A percentile compares a stretch with the other conserved stretches of the same genome.
phyloP scores from a whole-genome alignment of 2,113 vertebrate species.

The Muntiacus muntjak region DNA sequence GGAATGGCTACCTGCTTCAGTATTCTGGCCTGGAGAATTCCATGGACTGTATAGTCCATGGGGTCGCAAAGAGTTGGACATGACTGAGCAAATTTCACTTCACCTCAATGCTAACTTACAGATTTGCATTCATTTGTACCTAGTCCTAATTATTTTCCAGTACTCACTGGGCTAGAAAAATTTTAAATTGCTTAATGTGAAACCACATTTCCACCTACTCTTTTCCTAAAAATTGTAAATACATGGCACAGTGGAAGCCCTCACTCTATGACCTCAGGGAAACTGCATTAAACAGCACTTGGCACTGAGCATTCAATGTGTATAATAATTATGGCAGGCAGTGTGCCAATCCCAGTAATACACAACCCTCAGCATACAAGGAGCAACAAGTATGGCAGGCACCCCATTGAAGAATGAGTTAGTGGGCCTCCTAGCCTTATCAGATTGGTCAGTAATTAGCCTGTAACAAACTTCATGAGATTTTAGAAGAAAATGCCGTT shows the following conservation, averaged over 20 bases:
- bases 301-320: slow-evolving; percentile 46
- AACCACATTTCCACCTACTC: not conserved
- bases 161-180: not conserved
- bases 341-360: slow-evolving; percentile 41
- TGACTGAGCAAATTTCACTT: not conserved
- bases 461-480: slow-evolving; percentile 58
- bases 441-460: slow-evolving; percentile 63
- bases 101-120: slow-evolving; percentile 23
- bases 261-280: slow-evolving; percentile 62
- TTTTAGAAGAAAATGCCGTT: slow-evolving; percentile 42
- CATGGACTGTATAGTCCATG: not conserved
- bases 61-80: not conserved
- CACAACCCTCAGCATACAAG: slow-evolving; percentile 26
- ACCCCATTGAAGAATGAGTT: slow-evolving; percentile 67
- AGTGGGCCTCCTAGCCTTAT: slow-evolving; percentile 64
- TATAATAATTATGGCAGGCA: slow-evolving; percentile 59
- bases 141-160: slow-evolving; percentile 25
- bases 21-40: not conserved
- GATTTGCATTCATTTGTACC: not conserved
- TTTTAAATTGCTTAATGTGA: not conserved
- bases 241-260: slow-evolving; percentile 16
- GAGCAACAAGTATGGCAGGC: slow-evolving; percentile 39
- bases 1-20: fast-evolving
- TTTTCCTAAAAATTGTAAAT: slow-evolving; percentile 49
- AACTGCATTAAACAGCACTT: slow-evolving; percentile 64